phyloP scores from a whole-genome alignment of 1,140 invertebrate species.

The Tetranychus cinnabarinus region DNA sequence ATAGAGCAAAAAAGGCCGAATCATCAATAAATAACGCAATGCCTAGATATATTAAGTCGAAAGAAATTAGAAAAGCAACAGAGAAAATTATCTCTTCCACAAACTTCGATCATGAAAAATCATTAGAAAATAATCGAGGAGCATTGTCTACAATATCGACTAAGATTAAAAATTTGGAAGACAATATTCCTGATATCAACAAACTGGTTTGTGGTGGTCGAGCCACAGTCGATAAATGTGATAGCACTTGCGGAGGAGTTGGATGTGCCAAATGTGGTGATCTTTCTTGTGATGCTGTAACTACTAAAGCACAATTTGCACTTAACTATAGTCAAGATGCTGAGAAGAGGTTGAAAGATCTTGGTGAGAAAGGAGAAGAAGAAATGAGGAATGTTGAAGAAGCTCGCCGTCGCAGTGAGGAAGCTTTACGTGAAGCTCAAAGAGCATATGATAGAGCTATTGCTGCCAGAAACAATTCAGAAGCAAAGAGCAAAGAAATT shows the following conservation, averaged over 20 bases:
- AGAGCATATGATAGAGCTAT: constrained; percentile 31
- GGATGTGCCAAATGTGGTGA: constrained; percentile 70
- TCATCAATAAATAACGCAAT: constrained; percentile 14
- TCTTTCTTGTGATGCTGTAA: constrained; percentile 59
- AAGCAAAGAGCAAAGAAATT: constrained; percentile 26
- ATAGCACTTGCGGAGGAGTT: constrained; percentile 71
- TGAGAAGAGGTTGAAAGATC: constrained; percentile 45
- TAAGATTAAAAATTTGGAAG: constrained; percentile 38
- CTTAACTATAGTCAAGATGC: constrained; percentile 59
- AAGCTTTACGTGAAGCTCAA: constrained; percentile 31
- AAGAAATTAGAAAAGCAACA: constrained; percentile 51
- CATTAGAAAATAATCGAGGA: constrained; percentile 33
- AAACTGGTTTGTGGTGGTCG: constrained; percentile 52
- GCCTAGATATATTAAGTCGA: constrained; percentile 40
- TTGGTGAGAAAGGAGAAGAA: constrained; percentile 48
- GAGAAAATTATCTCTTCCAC: constrained; percentile 49
- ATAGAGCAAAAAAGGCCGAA: constrained; percentile 38
- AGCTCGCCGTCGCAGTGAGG: constrained; percentile 29
- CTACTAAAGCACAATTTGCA: constrained; percentile 59
- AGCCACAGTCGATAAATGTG: constrained; percentile 47
- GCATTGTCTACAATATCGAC: constrained; percentile 35
- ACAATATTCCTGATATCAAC: constrained; percentile 58
- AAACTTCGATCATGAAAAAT: constrained; percentile 38
- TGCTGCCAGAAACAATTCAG: constrained; percentile 30
- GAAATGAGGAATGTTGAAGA: constrained; percentile 25